Conservation (phyloP, 2,888 invertebrate species). For the Oscheius onirici region DNA sequence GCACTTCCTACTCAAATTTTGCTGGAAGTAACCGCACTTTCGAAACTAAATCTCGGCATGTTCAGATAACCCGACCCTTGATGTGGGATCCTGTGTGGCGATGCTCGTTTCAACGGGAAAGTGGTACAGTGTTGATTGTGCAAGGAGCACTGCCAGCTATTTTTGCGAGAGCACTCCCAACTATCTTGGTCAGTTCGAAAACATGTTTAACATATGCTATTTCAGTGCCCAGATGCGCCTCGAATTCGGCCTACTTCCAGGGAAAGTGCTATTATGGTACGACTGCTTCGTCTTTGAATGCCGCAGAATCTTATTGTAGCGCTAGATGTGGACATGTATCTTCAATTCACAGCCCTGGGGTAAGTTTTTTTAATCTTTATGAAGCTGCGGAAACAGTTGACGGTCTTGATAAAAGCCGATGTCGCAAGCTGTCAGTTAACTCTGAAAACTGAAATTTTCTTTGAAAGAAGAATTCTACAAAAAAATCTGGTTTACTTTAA, state of each 20-base stretch:
- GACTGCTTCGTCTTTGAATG: background rate
- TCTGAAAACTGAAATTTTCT: too few species aligned
- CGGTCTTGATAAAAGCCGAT: too few species aligned
- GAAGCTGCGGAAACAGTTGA: too few species aligned
- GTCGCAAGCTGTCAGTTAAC: too few species aligned
- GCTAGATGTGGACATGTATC: background rate
- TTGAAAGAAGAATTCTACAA: too few species aligned
- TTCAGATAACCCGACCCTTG: too few species aligned
- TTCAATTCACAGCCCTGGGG: too few species aligned
- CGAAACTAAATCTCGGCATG: too few species aligned
- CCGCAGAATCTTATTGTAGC: background rate
- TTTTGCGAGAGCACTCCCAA: background rate
- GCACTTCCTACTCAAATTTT: background rate
- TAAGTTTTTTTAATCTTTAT: too few species aligned
- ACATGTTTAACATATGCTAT: too few species aligned
- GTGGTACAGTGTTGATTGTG: background rate
- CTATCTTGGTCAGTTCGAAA: background rate
- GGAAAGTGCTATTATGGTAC: background rate
- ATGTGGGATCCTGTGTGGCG: background rate
- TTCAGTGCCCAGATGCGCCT: background rate
- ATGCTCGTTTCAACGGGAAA: background rate
- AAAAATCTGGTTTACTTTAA: too few species aligned
- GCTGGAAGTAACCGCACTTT: background rate
- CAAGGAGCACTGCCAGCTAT: background rate
- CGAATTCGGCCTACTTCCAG: background rate